Percentiles rank a stretch among this genome's conserved stretches.
Conservation (phyloP, 2,797 vertebrate species). For the Cynodonichthys magdalenae region DNA sequence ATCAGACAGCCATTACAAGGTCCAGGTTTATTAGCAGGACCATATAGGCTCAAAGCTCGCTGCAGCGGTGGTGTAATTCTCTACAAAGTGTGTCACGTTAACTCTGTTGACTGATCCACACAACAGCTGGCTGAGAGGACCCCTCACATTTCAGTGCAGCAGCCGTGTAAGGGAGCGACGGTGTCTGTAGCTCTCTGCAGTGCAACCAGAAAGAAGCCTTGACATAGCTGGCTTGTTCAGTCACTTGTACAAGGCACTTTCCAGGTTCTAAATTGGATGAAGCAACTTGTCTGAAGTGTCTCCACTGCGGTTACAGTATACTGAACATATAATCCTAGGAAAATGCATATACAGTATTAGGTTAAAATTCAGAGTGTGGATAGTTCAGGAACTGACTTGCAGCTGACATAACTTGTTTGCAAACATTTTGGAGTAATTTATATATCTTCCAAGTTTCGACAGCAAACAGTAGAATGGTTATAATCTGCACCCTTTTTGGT, state of each 20-base stretch:
- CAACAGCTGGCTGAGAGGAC: slow-evolving; percentile 91
- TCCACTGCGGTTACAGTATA: slow-evolving; percentile 77
- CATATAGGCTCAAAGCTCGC: slow-evolving; percentile 88
- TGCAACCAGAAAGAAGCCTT: slow-evolving; percentile 85
- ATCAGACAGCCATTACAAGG: slow-evolving; percentile 92
- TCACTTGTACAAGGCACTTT: slow-evolving; percentile 91
- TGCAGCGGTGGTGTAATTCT: slow-evolving; percentile 90
- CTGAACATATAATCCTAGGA: slow-evolving; percentile 21
- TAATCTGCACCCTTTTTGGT: neutral
- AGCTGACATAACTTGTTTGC: slow-evolving; percentile 14
- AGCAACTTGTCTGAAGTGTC: slow-evolving; percentile 77
- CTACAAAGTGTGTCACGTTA: slow-evolving; percentile 90
- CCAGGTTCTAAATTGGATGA: slow-evolving; percentile 91
- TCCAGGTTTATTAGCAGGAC: slow-evolving; percentile 95
- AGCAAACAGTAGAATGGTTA: too few relatives aligned
- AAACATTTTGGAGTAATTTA: slow-evolving; percentile 2
- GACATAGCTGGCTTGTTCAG: slow-evolving; percentile 81
- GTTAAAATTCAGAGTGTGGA: neutral
- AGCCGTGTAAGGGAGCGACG: slow-evolving; percentile 85
- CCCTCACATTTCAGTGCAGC: slow-evolving; percentile 86
- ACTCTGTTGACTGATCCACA: slow-evolving; percentile 94
- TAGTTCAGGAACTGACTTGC: neutral
- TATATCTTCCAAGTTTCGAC: too few relatives aligned
- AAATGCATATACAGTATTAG: neutral
- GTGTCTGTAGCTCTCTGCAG: slow-evolving; percentile 85